Percentiles rank a stretch among this genome's conserved stretches.
These are phyloP conservation scores for Fulica atra DNA, from an alignment of 2,113 vertebrate genomes.

Conservation along the genomic window DNA sequence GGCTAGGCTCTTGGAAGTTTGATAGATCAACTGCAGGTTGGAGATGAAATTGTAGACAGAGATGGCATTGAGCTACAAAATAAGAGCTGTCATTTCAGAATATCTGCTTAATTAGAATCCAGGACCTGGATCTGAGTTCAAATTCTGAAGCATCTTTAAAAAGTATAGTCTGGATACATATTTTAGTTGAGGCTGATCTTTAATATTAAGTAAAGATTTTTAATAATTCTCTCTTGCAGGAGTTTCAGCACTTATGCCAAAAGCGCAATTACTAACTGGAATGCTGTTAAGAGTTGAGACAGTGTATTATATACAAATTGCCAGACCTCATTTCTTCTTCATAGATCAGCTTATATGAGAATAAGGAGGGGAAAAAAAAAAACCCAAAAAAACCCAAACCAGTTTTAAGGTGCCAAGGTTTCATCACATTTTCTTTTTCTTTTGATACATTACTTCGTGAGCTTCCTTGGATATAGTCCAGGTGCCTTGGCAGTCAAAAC, in stretches of 20 bases:
- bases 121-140: background rate
- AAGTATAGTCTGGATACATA: background rate
- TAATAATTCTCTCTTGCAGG: background rate
- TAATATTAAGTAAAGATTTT: background rate
- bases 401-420: conserved; percentile 1
- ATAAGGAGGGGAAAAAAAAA: background rate
- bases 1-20: background rate
- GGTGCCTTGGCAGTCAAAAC: conserved; percentile 1
- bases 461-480: background rate
- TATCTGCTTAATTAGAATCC: background rate
- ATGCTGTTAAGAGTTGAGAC: background rate
- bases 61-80: background rate
- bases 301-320: conserved; percentile 18
- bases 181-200: background rate
- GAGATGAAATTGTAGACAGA: background rate
- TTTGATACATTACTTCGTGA: background rate
- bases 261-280: background rate
- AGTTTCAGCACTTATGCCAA: background rate
- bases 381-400: background rate
- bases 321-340: conserved; percentile 22
- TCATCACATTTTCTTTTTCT: conserved; percentile 16
- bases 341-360: conserved; percentile 28
- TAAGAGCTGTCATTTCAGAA: background rate
- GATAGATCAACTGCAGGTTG: background rate
- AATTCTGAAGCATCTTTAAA: background rate